A percentile compares a stretch with the other conserved stretches of the same genome.
These are phyloP conservation scores for Sipha flava DNA, from an alignment of 1,140 invertebrate genomes.

Conservation along the genomic window DNA sequence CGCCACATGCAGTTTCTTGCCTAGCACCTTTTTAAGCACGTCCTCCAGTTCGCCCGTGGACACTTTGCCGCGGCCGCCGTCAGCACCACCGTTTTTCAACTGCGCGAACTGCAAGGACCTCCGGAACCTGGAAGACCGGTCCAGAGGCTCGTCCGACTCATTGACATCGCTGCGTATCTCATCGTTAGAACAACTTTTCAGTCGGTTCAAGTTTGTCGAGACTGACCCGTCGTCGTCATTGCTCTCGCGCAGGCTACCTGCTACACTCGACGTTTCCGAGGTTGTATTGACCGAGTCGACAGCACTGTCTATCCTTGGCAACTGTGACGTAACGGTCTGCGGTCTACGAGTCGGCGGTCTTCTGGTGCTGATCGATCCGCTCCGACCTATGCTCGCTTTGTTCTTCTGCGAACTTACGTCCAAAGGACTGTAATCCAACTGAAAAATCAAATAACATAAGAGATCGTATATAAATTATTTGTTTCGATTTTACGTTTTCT, in stretches of 20 bases:
- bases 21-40: slow-evolving; percentile 35
- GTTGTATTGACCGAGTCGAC: background rate
- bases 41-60: slow-evolving; percentile 10
- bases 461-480: too few species aligned
- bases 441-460: slow-evolving; percentile 37
- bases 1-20: slow-evolving; percentile 2
- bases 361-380: slow-evolving; percentile 44
- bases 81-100: background rate
- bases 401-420: slow-evolving; percentile 47
- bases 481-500: too few species aligned
- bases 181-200: slow-evolving; percentile 22
- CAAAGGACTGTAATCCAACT: slow-evolving; percentile 47
- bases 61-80: background rate
- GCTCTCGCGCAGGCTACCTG: background rate
- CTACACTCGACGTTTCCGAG: background rate
- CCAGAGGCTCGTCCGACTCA: background rate
- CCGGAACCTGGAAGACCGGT: background rate
- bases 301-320: background rate
- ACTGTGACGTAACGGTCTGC: slow-evolving; percentile 36
- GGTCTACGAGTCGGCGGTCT: slow-evolving; percentile 46
- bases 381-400: slow-evolving; percentile 47
- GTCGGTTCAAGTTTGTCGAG: background rate
- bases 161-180: background rate
- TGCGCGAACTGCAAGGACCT: background rate
- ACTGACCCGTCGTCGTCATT: background rate